These are phyloP conservation scores for Nothocercus nigrocapillus DNA, from an alignment of 2,113 vertebrate genomes.

Conservation along the genomic window DNA sequence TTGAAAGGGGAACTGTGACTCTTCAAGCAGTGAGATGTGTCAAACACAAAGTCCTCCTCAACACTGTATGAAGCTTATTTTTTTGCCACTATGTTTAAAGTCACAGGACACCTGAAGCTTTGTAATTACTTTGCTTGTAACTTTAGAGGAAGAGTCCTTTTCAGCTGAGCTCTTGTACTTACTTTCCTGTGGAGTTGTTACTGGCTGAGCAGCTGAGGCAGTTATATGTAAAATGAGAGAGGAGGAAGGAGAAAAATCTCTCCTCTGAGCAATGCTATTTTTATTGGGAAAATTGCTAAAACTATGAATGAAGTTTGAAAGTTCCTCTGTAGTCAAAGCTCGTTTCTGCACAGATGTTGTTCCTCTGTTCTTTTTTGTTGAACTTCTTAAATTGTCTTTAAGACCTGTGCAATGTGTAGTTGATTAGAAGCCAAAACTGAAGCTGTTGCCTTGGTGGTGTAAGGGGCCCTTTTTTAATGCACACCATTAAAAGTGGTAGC, in stretches of 20 bases:
- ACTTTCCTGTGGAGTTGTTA: neutral
- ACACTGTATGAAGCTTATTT: neutral
- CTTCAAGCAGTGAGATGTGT: too few relatives aligned
- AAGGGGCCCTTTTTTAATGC: neutral
- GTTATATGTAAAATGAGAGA: neutral
- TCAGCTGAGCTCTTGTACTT: neutral
- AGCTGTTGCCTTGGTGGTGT: neutral
- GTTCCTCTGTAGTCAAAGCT: neutral
- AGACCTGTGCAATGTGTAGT: neutral
- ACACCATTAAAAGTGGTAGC: neutral
- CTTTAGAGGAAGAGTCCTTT: neutral
- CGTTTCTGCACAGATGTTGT: neutral
- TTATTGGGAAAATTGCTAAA: neutral
- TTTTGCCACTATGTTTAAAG: neutral
- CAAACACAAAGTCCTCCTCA: neutral
- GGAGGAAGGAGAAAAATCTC: neutral
- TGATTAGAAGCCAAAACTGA: neutral
- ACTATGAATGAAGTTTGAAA: neutral
- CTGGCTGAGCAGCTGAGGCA: neutral
- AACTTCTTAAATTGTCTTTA: neutral
- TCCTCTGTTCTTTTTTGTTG: neutral
- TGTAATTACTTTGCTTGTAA: neutral
- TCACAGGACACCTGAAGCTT: neutral
- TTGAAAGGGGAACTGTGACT: too few relatives aligned
- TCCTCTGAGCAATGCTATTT: neutral